Evolutionary conservation across 2,888 invertebrate genomes (phyloP).

Genomic region (Parnassius smintheus): DNA sequence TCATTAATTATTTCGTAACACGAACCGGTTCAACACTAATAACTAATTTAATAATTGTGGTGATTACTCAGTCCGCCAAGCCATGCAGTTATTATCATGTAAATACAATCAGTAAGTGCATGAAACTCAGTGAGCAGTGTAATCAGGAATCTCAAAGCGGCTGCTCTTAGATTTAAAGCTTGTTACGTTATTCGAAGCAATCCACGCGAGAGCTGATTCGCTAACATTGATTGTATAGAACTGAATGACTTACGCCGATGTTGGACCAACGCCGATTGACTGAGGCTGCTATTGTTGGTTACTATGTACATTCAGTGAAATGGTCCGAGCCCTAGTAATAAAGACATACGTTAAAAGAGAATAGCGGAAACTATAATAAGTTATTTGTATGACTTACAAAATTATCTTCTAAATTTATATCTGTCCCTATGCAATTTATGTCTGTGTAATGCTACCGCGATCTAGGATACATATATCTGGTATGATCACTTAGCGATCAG

Average conservation of each 20-base stretch:
- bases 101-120: too few relatives aligned
- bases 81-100: too few relatives aligned
- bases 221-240: slow-evolving; percentile 28
- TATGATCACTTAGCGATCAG: too few relatives aligned
- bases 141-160: background rate
- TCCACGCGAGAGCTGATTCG: slow-evolving; percentile 32
- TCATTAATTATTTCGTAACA: too few relatives aligned
- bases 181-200: slow-evolving; percentile 28
- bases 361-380: background rate
- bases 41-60: too few relatives aligned
- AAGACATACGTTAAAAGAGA: slow-evolving; percentile 3
- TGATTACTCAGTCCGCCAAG: too few relatives aligned
- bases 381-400: background rate
- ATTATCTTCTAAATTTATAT: background rate
- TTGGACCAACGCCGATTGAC: slow-evolving; percentile 20
- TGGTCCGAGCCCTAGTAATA: slow-evolving; percentile 27
- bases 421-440: background rate
- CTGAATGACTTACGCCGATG: slow-evolving; percentile 32
- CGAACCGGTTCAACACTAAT: too few relatives aligned
- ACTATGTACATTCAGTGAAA: slow-evolving; percentile 49
- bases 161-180: slow-evolving; percentile 1
- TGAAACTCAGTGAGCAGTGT: background rate
- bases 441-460: background rate
- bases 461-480: too few relatives aligned
- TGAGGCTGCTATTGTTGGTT: slow-evolving; percentile 44